phyloP scores from a whole-genome alignment of 1,140 invertebrate species.

The Vanessa atalanta region DNA sequence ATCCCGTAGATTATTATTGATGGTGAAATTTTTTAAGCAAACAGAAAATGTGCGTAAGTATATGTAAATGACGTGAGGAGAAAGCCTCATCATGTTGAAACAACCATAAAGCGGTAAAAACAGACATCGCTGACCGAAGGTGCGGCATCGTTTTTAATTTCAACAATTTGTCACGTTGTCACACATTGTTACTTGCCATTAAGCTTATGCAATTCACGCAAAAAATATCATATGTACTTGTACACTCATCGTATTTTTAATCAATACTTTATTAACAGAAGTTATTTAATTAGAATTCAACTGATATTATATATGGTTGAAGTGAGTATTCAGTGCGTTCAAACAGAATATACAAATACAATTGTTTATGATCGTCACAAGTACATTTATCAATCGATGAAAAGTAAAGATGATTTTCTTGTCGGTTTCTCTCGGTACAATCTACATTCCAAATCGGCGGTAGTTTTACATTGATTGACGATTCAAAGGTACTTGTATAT shows the following conservation, averaged over 20 bases:
- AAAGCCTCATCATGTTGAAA: slow-evolving; percentile 69
- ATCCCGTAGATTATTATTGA: slow-evolving; percentile 36
- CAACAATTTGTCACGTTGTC: slow-evolving; percentile 48
- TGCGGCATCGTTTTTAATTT: slow-evolving; percentile 51
- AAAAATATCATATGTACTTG: slow-evolving; percentile 9
- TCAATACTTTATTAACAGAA: no score
- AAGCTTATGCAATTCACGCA: slow-evolving; percentile 27
- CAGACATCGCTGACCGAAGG: slow-evolving; percentile 44
- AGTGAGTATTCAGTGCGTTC: no score
- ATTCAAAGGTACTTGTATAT: background rate
- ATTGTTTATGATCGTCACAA: no score
- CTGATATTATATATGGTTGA: no score
- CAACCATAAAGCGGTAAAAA: slow-evolving; percentile 60
- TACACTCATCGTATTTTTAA: background rate
- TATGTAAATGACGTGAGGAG: slow-evolving; percentile 69
- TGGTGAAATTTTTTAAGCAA: slow-evolving; percentile 69
- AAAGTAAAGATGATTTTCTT: background rate
- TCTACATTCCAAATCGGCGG: no score
- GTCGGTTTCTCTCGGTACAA: no score
- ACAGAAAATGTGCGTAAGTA: slow-evolving; percentile 67
- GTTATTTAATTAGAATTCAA: no score
- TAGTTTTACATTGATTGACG: background rate
- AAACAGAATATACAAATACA: no score
- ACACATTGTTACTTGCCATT: slow-evolving; percentile 36
- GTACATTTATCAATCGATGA: no score